Evolutionary conservation across 2,888 invertebrate species (phyloP), one percentile per base, ranked within the genome.

Genomic region (Ecdyonurus torrentis): DNA sequence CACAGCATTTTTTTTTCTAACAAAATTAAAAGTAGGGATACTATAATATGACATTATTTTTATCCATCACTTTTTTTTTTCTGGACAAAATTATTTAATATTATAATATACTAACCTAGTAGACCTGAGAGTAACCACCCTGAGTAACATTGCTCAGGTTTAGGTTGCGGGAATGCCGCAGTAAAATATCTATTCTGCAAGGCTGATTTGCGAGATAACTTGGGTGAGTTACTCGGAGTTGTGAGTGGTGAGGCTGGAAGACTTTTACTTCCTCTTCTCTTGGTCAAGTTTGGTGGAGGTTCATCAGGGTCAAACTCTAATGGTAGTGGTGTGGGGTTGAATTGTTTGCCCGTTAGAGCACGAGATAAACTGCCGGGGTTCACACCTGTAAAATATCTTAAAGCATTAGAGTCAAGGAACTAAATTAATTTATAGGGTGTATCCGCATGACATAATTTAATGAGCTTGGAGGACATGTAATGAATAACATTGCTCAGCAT

Each of bases 81-180:
- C n/a, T n/a, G n/a, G n/a, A n/a, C n/a, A n/a, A n/a, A n/a, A n/a
- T n/a, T n/a, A n/a, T n/a, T n/a, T n/a, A n/a, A n/a, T n/a, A n/a
- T n/a, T n/a, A n/a, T n/a, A n/a, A n/a, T n/a, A n/a, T 37, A 37
- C 37, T 10, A 10, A 1, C 84, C 84, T 23, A 87, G 76, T 65
- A 87, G 74, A 19, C 84, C 83, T 62, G 82, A 79, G 25, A 86
- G 74, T 37, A 87, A 77, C 85, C 86, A 85, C 59, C 84, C 80
- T 7, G 55, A 55, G 20, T 55, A 55, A 2, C 60, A 23, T 59
- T 2, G 18, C 2, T 24, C 19, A 15, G 2, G 20, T 2, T 25
- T 37, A 20, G 60, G 19, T 22, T 60, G 25, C 22, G 25, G 25
- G 22, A 55, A 55, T 1, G 78, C 72, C 1, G 78, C 77, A 2